Percentiles rank a stretch among this genome's conserved stretches.
Evolutionary conservation across 2,797 vertebrate species (phyloP).

Genomic region (Paedocypris micromegethes): DNA sequence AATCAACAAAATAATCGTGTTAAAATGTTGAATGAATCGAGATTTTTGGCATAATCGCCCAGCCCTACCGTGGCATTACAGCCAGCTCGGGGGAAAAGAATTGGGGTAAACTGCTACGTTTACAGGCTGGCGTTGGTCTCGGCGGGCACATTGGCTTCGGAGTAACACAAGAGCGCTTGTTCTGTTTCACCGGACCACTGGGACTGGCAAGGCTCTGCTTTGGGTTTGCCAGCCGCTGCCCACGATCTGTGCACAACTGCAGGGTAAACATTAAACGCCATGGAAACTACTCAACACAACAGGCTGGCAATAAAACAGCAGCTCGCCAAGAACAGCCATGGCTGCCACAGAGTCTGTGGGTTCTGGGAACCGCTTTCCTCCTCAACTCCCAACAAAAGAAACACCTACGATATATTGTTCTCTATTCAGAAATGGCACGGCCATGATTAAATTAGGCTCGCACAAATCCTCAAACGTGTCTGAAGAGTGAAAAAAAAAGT

Average conservation of each 20-base stretch:
- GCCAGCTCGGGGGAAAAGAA: constrained; percentile 34
- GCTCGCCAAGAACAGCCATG: constrained; percentile 47
- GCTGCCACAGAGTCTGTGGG: constrained; percentile 11
- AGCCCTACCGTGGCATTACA: constrained; percentile 11
- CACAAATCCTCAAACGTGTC: background rate
- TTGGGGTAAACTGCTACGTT: constrained; percentile 34
- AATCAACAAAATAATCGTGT: no score
- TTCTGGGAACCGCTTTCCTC: constrained; percentile 9
- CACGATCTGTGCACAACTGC: constrained; percentile 55
- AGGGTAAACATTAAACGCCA: constrained; percentile 57
- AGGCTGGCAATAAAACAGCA: constrained; percentile 51
- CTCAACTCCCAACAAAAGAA: constrained; percentile 4
- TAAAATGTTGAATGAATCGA: no score
- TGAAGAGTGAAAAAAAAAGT: background rate
- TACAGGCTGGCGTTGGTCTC: constrained; percentile 45
- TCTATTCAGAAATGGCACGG: constrained; percentile 13
- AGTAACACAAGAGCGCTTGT: constrained; percentile 10
- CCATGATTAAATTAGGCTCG: background rate
- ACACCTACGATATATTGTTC: constrained; percentile 13
- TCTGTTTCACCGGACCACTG: constrained; percentile 29
- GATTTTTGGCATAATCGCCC: no score
- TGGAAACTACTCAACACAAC: constrained; percentile 65
- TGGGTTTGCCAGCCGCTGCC: constrained; percentile 27
- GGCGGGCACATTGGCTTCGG: background rate
- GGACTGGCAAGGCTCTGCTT: constrained; percentile 32